Percentiles rank a stretch among this genome's conserved stretches.
These are phyloP conservation scores for Lepidurus apus DNA, from an alignment of 1,140 invertebrate genomes.

Conservation along the genomic window DNA sequence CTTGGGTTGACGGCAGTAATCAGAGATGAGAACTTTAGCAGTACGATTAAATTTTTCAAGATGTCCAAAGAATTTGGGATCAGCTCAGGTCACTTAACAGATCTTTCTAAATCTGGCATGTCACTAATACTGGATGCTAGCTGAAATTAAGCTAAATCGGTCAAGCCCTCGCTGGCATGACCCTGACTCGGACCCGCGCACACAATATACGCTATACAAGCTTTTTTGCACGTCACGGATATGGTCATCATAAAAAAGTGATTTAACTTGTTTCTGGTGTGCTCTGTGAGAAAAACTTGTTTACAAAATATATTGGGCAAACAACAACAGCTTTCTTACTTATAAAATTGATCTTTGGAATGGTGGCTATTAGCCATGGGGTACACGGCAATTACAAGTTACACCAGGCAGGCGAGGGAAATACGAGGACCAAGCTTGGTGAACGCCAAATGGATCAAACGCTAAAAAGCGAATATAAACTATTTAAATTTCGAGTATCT, in stretches of 20 bases:
- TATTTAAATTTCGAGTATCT: neutral
- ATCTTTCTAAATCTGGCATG: slow-evolving; percentile 16
- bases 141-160: slow-evolving; percentile 10
- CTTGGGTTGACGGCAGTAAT: neutral
- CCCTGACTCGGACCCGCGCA: neutral
- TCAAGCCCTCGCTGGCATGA: neutral
- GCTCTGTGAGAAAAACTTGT: neutral
- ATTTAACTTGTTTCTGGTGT: neutral
- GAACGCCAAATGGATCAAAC: neutral
- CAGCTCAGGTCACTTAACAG: slow-evolving; percentile 9
- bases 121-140: slow-evolving; percentile 18
- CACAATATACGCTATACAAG: neutral
- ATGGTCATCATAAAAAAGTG: slow-evolving; percentile 7
- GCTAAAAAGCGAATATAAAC: neutral
- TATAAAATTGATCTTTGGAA: slow-evolving; percentile 20
- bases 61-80: neutral
- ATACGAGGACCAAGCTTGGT: neutral
- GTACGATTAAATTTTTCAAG: slow-evolving; percentile 8
- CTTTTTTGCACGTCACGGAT: neutral
- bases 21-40: slow-evolving; percentile 10
- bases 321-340: neutral
- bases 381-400: neutral
- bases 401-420: neutral
- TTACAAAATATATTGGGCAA: neutral
- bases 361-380: neutral